A percentile compares a stretch with the other conserved stretches of the same genome.
phyloP scores from a whole-genome alignment of 2,888 invertebrate species.

The Temnothorax ravouxi region DNA sequence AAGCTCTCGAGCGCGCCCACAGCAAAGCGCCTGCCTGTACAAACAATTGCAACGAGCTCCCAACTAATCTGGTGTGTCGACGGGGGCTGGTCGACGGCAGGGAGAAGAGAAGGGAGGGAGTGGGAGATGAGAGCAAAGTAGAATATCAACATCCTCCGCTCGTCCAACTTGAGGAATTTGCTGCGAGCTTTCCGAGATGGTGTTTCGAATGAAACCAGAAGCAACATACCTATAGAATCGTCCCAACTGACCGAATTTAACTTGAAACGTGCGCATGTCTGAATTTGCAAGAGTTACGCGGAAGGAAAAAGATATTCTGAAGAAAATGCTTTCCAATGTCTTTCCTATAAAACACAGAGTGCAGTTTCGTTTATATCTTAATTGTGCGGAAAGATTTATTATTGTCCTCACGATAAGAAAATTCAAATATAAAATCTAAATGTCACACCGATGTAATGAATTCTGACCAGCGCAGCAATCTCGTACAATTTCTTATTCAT shows the following conservation, averaged over 20 bases:
- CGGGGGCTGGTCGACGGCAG: conserved; percentile 48
- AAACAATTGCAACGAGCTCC: conserved; percentile 75
- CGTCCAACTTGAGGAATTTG: conserved; percentile 54
- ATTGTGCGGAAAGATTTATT: background rate
- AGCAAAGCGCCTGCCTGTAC: conserved; percentile 68
- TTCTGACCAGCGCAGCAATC: background rate
- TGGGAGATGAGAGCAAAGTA: conserved; percentile 54
- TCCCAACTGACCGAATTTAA: conserved; percentile 34
- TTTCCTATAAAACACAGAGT: background rate
- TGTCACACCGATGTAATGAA: background rate
- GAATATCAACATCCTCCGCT: conserved; percentile 67
- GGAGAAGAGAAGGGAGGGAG: conserved; percentile 10
- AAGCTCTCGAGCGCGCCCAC: conserved; percentile 66
- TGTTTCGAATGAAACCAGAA: conserved; percentile 49
- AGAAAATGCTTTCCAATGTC: background rate
- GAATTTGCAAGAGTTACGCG: background rate
- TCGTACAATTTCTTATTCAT: background rate
- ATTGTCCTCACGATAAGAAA: conserved; percentile 1
- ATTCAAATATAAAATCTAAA: background rate
- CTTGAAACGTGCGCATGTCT: conserved; percentile 31
- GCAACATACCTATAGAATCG: conserved; percentile 11
- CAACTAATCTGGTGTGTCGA: conserved; percentile 67
- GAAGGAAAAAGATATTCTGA: background rate
- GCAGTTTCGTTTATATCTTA: background rate
- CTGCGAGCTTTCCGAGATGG: conserved; percentile 49